Base-by-base conservation (phyloP, 1,140 invertebrate genomes). In the Atta colombica region DNA sequence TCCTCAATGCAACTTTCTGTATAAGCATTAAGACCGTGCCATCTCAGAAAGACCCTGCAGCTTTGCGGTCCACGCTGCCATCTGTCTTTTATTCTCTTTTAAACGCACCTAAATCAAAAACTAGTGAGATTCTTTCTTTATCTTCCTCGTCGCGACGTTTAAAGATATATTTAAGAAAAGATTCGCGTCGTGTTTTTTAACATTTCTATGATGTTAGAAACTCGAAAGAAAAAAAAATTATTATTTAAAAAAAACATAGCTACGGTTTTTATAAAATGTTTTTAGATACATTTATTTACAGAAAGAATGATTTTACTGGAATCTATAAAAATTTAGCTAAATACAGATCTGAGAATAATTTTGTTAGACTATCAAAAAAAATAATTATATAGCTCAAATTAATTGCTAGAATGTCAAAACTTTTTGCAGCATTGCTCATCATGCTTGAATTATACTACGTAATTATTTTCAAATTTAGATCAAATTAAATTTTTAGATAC, bases 21-120 rank as follows among this genome's bases (percentile, higher is more conserved):
- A 85, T 77, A 81, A 63, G 45, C 49, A 85, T 85, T 85, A 87
- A 87, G 51, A 28, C 61, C 80, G 49, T 14, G 45, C 77, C 49
- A 18, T 55, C 60, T 21, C 39, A 18, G 45, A 53, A 45, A 71
- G 28, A n/a, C 10, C 39, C 55, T 61, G 51, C 61, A 49, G 39
- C 12, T 72, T 60, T 49, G 35, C 25, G 78, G 66, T 60, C 10
- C 31, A 4, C n/a, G 65, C 39, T 66, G 16, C 58, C 68, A 28
- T 65, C 39, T 66, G 28, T 28, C 66, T 51, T 69, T 81, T 61
- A 39, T 61, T 39, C 28, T 8, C 16, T 51, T 71, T 81, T 60
- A 82, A 72, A 74, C 12, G 7, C 6, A n/a, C 35, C 14, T 35
- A n/a, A n/a, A 51, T 4, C 68, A 72, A 82, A 77, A 81, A 71